phyloP scores from a whole-genome alignment of 2,797 vertebrate species.

The Tapera naevia region DNA sequence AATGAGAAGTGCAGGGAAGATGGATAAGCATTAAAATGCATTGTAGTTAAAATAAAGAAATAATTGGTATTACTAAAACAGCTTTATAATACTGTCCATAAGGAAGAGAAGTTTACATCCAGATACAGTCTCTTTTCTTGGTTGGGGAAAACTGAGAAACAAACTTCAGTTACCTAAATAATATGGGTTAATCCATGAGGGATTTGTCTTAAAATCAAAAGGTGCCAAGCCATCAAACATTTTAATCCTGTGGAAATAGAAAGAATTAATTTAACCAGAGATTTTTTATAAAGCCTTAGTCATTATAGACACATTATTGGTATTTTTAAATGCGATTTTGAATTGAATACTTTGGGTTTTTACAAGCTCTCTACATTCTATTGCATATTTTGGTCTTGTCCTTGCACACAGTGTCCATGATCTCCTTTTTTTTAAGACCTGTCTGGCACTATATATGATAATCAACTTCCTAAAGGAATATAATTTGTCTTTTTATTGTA shows the following conservation, averaged over 20 bases:
- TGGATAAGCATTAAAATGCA: neutral
- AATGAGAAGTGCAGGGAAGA: neutral
- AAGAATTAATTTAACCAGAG: neutral
- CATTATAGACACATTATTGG: neutral
- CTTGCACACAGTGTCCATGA: neutral
- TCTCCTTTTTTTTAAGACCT: neutral
- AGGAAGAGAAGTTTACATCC: neutral
- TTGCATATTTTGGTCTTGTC: neutral
- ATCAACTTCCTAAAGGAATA: neutral
- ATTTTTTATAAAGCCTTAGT: neutral
- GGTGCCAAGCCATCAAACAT: slow-evolving; percentile 87
- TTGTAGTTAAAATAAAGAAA: neutral
- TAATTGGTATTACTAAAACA: neutral
- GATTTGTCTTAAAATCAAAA: slow-evolving; percentile 90
- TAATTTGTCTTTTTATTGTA: neutral
- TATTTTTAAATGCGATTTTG: neutral
- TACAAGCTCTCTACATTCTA: neutral
- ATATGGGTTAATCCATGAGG: slow-evolving; percentile 87
- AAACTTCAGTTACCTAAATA: slow-evolving; percentile 84
- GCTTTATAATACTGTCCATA: neutral
- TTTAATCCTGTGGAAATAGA: slow-evolving; percentile 78
- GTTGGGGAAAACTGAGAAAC: neutral
- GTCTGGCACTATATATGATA: neutral
- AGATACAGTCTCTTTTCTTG: neutral
- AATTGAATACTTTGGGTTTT: neutral